These are phyloP conservation scores for Thysanoteuthis rhombus DNA, from an alignment of 2,888 invertebrate genomes.

Conservation along the genomic window DNA sequence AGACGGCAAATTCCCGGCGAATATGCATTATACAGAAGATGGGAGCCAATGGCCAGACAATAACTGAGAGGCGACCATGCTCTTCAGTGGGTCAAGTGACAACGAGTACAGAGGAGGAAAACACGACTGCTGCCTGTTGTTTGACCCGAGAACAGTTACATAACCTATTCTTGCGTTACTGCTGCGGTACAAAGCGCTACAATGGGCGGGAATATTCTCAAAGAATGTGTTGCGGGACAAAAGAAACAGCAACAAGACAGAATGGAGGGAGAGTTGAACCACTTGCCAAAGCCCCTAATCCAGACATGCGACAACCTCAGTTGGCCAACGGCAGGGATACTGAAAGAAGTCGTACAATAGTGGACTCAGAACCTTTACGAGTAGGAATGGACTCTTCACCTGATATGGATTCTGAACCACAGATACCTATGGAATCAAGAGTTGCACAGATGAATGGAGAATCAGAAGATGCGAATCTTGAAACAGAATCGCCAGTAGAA, in stretches of 20 bases:
- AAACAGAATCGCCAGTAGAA: neutral
- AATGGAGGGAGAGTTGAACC: neutral
- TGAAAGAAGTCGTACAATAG: neutral
- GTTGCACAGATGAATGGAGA: neutral
- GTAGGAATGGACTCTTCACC: neutral
- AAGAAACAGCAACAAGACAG: neutral
- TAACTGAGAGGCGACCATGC: neutral
- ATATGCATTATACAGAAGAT: neutral
- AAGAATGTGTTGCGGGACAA: neutral
- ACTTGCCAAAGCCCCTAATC: neutral
- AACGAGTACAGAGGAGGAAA: neutral
- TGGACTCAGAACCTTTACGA: neutral
- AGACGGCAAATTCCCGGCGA: neutral
- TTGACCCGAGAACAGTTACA: neutral
- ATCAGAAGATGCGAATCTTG: neutral
- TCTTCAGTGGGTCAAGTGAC: neutral
- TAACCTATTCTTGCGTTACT: neutral
- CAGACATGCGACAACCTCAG: neutral
- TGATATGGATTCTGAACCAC: neutral
- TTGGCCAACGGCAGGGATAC: neutral
- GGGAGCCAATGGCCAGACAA: neutral
- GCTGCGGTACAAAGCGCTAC: neutral
- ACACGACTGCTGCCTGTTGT: neutral
- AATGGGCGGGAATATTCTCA: neutral
- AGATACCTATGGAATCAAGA: neutral